Evolutionary conservation across 2,888 invertebrate genomes (phyloP), one percentile per base, ranked within the genome.

Genomic region (Alcis repandata): DNA sequence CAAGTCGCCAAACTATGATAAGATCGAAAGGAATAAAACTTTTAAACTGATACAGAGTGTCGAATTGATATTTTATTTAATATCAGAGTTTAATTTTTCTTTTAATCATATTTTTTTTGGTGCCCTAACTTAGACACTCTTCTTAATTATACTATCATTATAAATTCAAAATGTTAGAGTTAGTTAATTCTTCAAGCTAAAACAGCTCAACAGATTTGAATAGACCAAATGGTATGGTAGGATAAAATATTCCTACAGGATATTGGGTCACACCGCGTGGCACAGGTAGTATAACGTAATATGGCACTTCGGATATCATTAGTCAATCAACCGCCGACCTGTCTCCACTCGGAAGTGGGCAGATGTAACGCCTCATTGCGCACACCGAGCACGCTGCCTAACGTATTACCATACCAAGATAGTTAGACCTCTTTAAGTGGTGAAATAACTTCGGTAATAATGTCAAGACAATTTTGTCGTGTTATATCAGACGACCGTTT

Each of bases 321-420:
- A 79, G 72, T 83, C 83, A 80, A 79, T 81, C 79, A 76, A 64
- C 66, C 57, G 77, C 74, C 75, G 76, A 71, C 70, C 62, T 74
- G 73, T 69, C 67, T 64, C 49, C 69, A 66, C 71, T 81, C 81
- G 85, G 86, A 86, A 85, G 79, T 77, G 67, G 70, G 75, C 76
- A 80, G 78, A 80, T 81, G 76, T 79, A 73, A 72, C 71, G 72
- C 71, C 65, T 78, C 75, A 72, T 73, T 70, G 75, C 57, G 70
- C 74, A 80, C 77, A 80, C 76, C 71, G 70, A 79, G 72, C 66
- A 70, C 68, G 74, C 73, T 68, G 59, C 64, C 41, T 63, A 64
- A 56, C 62, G 70, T 66, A 71, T 75, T 17, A 54, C 17, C 48
- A 51, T 9, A 61, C 65, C 60, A 66, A 52, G 17, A 13, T 67